These are phyloP conservation scores for Rhabdomys dilectus DNA, from an alignment of 2,113 vertebrate species.

Conservation along the genomic window DNA sequence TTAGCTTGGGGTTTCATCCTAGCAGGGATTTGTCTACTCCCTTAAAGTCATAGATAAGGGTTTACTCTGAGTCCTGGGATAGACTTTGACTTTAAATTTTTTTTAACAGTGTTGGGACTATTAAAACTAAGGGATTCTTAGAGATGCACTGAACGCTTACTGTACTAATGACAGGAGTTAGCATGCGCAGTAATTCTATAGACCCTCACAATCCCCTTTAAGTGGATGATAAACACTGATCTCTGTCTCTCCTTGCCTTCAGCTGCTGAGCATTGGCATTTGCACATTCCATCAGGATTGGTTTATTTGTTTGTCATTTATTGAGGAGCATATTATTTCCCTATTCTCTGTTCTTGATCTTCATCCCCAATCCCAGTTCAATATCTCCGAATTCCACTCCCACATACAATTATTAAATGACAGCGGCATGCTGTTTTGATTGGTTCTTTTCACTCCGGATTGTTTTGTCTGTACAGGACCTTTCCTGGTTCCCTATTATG, in stretches of 20 bases:
- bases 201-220: too few species aligned
- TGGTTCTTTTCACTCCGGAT: background rate
- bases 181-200: background rate
- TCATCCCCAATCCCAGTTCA: background rate
- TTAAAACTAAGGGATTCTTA: too few species aligned
- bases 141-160: too few species aligned
- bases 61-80: too few species aligned
- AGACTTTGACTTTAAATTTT: too few species aligned
- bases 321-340: background rate
- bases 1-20: too few species aligned
- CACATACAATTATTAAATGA: background rate
- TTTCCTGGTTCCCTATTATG: background rate
- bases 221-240: background rate
- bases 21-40: too few species aligned
- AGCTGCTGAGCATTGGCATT: background rate
- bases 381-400: background rate
- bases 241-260: too few species aligned
- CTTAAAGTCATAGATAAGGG: too few species aligned
- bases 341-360: background rate
- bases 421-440: background rate
- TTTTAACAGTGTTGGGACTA: too few species aligned
- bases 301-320: background rate
- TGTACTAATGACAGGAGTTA: background rate
- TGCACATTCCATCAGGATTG: background rate
- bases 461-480: background rate